These are phyloP conservation scores for Acestrorhynchus altus DNA, from an alignment of 2,797 vertebrate species.

Conservation along the genomic window DNA sequence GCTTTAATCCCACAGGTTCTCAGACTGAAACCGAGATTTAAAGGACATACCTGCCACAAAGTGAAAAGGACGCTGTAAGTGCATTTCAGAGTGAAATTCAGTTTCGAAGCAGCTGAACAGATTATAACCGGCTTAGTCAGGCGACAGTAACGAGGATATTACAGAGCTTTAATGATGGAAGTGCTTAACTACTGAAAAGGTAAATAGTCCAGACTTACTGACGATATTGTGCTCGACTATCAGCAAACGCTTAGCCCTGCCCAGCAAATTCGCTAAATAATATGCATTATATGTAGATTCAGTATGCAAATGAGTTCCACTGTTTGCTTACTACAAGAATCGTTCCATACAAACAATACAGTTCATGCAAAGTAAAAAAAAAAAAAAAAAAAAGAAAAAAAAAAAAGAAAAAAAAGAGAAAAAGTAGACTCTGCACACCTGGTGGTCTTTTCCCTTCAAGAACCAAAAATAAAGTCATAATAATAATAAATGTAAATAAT, in stretches of 20 bases:
- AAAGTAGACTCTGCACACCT: conserved; percentile 78
- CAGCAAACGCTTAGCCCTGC: conserved; percentile 65
- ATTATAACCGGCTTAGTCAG: conserved; percentile 1
- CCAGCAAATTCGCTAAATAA: conserved; percentile 74
- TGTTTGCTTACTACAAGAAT: conserved; percentile 32
- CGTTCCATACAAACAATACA: conserved; percentile 52
- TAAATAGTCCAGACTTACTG: conserved; percentile 60
- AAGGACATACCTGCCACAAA: conserved; percentile 28
- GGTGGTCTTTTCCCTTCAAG: conserved; percentile 80
- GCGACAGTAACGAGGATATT: conserved; percentile 50
- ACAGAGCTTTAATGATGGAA: conserved; percentile 65
- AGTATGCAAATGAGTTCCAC: conserved; percentile 50
- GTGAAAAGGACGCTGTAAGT: conserved; percentile 15
- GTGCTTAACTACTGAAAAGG: conserved; percentile 66
- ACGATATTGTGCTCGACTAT: conserved; percentile 73
- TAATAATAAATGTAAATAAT: conserved; percentile 67
- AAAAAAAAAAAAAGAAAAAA: conserved; percentile 61
- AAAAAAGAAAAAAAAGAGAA: conserved; percentile 50
- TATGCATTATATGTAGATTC: conserved; percentile 65
- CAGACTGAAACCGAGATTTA: conserved; percentile 57
- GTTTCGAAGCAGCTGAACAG: not conserved
- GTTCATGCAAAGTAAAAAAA: conserved; percentile 66
- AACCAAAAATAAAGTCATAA: conserved; percentile 67
- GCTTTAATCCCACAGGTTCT: not conserved
- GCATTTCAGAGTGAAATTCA: conserved; percentile 14